Conservation (phyloP, 1,140 invertebrate species). For the Diachasma alloeum region DNA sequence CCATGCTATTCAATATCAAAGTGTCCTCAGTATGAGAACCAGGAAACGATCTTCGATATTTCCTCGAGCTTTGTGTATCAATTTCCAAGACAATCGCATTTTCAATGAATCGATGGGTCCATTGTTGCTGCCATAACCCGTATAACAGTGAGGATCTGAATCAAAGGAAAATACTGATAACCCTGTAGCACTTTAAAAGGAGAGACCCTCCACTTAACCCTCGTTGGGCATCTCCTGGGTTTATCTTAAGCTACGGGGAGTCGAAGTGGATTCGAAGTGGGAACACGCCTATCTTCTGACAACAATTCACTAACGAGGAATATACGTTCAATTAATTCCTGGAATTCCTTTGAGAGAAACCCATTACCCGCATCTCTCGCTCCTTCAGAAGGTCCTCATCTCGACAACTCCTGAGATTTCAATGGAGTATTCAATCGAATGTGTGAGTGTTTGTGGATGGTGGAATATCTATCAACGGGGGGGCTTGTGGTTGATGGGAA, state of each 20-base stretch:
- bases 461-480: not conserved
- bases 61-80: not conserved
- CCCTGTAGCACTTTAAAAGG: not conserved
- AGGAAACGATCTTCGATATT: not conserved
- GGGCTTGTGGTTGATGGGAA: not conserved
- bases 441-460: not conserved
- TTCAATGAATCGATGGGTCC: not conserved
- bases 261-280: not conserved
- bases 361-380: not conserved
- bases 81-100: not conserved
- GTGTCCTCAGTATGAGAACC: not conserved
- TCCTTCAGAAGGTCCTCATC: not conserved
- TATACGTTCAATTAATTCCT: constrained; percentile 23
- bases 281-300: not conserved
- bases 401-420: not conserved
- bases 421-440: not conserved
- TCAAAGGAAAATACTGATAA: constrained; percentile 8
- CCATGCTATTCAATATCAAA: not conserved
- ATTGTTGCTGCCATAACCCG: not conserved
- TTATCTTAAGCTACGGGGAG: not conserved
- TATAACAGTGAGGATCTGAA: not conserved
- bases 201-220: not conserved
- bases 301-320: not conserved
- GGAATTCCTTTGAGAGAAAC: constrained; percentile 5
- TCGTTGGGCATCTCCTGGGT: not conserved